Conservation (phyloP, 2,888 invertebrate species). For the Agapostemon virescens region DNA sequence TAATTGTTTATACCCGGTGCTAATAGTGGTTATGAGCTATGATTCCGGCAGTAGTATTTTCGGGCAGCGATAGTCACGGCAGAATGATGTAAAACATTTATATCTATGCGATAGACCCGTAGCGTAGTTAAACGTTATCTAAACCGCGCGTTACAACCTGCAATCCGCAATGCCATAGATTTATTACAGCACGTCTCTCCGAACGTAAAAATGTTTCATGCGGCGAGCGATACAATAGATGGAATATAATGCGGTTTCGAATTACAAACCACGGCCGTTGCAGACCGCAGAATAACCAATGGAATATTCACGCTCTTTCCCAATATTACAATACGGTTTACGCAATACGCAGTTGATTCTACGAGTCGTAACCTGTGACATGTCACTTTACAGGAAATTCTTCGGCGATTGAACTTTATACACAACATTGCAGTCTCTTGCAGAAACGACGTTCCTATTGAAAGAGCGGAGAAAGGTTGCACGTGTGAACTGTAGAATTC, state of each 20-base stretch:
- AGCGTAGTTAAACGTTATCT: constrained; percentile 6
- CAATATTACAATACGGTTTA: constrained; percentile 6
- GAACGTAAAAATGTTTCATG: constrained; percentile 1
- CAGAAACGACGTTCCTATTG: neutral
- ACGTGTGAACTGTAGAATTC: neutral
- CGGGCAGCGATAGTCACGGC: neutral
- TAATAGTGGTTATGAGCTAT: neutral
- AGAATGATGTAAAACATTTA: neutral
- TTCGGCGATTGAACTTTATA: neutral
- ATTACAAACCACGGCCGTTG: neutral
- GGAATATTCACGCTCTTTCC: constrained; percentile 8
- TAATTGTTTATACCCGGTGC: neutral
- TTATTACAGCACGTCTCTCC: neutral
- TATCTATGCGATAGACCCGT: neutral
- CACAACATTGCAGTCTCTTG: neutral
- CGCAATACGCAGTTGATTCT: neutral
- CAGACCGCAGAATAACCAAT: constrained; percentile 3
- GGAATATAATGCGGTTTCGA: constrained; percentile 13
- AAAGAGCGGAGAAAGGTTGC: neutral
- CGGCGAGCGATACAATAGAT: neutral
- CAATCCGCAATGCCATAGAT: neutral
- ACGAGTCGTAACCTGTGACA: neutral
- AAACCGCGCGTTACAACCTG: constrained; percentile 2
- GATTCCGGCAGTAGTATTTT: neutral
- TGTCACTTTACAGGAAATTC: neutral